These are phyloP conservation scores for Xylota sylvarum DNA, from an alignment of 2,888 invertebrate species.

Conservation along the genomic window DNA sequence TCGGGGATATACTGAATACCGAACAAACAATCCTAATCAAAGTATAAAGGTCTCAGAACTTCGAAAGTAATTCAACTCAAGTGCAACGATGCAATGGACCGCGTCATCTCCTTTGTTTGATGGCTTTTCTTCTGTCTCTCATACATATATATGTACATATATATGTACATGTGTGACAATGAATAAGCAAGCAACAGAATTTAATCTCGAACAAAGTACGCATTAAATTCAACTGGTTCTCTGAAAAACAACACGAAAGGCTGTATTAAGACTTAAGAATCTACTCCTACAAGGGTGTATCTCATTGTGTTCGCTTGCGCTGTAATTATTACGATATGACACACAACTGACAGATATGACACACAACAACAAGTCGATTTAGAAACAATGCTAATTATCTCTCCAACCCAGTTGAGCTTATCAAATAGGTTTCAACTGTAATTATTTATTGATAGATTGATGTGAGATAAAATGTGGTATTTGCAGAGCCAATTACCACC, in stretches of 20 bases:
- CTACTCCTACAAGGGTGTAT: too few species aligned
- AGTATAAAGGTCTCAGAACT: conserved; percentile 40
- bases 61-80: conserved; percentile 17
- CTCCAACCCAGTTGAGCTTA: background rate
- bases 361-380: background rate
- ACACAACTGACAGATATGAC: conserved; percentile 11
- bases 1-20: background rate
- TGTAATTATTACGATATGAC: conserved; percentile 9
- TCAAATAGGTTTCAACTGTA: conserved; percentile 6
- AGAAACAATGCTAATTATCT: conserved; percentile 17
- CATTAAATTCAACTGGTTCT: conserved; percentile 17
- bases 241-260: background rate
- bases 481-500: conserved; percentile 7
- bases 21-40: conserved; percentile 22
- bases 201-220: conserved; percentile 49
- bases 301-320: too few species aligned
- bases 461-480: conserved; percentile 12
- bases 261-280: background rate
- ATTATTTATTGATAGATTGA: conserved; percentile 26
- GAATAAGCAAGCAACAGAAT: conserved; percentile 25
- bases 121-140: background rate
- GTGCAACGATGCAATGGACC: conserved; percentile 22
- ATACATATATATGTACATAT: too few species aligned
- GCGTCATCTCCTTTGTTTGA: conserved; percentile 38
- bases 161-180: too few species aligned